phyloP scores from a whole-genome alignment of 1,140 invertebrate genomes.

The Bicyclus anynana region DNA sequence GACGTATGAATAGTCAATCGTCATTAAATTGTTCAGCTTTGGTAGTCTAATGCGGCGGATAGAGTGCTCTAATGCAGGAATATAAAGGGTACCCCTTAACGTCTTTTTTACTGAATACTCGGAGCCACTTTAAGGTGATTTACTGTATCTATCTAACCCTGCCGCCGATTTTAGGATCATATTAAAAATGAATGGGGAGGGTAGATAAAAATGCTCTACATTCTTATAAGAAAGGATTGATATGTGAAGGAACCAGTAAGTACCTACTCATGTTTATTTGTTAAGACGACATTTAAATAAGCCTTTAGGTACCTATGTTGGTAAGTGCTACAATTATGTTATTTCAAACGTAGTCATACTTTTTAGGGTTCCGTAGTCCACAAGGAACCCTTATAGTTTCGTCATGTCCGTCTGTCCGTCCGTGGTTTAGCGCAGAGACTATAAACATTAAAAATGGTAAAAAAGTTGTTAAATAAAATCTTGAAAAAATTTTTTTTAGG shows the following conservation, averaged over 20 bases:
- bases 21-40: constrained; percentile 75
- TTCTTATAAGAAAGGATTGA: not conserved
- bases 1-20: constrained; percentile 75
- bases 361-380: no score
- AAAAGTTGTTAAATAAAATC: no score
- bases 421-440: no score
- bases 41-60: constrained; percentile 66
- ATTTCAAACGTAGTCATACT: no score
- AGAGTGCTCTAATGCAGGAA: constrained; percentile 28
- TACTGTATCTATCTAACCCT: constrained; percentile 30
- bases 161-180: constrained; percentile 24
- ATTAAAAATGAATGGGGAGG: constrained; percentile 22
- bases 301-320: no score
- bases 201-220: not conserved
- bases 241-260: not conserved
- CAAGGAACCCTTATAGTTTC: no score
- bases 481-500: no score
- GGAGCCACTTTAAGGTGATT: constrained; percentile 32
- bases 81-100: constrained; percentile 34
- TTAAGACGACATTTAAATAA: no score
- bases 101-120: constrained; percentile 29
- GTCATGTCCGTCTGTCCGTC: no score
- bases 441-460: no score
- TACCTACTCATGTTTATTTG: constrained; percentile 32
- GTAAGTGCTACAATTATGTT: no score